Conservation (phyloP, 2,888 invertebrate genomes). For the Pachliopta kotzebuea region DNA sequence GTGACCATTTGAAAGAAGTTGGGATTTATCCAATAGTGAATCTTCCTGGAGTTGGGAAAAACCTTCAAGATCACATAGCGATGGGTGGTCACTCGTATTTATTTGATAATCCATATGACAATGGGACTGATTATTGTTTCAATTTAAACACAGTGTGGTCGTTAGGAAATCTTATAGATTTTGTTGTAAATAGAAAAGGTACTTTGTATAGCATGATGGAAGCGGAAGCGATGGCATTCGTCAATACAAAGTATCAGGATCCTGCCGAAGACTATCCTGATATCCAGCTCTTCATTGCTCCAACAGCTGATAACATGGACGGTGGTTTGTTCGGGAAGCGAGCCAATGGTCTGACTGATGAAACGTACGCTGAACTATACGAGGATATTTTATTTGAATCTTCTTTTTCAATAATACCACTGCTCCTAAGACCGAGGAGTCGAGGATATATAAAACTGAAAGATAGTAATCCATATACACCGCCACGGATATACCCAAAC, state of each 20-base stretch:
- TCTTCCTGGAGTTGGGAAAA: slow-evolving; percentile 87
- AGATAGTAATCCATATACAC: slow-evolving; percentile 84
- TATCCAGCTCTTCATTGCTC: slow-evolving; percentile 87
- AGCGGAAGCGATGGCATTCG: slow-evolving; percentile 89
- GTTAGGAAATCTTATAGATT: slow-evolving; percentile 81
- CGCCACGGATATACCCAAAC: slow-evolving; percentile 93
- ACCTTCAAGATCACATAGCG: slow-evolving; percentile 91
- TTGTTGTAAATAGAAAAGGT: slow-evolving; percentile 81
- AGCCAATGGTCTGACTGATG: slow-evolving; percentile 84
- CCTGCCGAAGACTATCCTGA: slow-evolving; percentile 87
- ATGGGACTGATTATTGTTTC: slow-evolving; percentile 83
- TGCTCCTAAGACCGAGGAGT: slow-evolving; percentile 87
- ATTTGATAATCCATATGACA: slow-evolving; percentile 82
- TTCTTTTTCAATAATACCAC: slow-evolving; percentile 84
- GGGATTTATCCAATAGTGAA: slow-evolving; percentile 82
- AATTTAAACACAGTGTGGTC: slow-evolving; percentile 84
- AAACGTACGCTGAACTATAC: slow-evolving; percentile 84
- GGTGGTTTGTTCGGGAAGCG: slow-evolving; percentile 88
- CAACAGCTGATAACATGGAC: slow-evolving; percentile 88
- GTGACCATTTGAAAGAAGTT: slow-evolving; percentile 80
- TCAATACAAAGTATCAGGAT: slow-evolving; percentile 87
- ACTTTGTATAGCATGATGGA: slow-evolving; percentile 88
- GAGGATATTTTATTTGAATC: slow-evolving; percentile 86
- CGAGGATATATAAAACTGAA: slow-evolving; percentile 84
- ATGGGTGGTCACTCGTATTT: slow-evolving; percentile 88